These are phyloP conservation scores for Syndactyla subalaris DNA, from an alignment of 2,797 vertebrate species.

Conservation along the genomic window DNA sequence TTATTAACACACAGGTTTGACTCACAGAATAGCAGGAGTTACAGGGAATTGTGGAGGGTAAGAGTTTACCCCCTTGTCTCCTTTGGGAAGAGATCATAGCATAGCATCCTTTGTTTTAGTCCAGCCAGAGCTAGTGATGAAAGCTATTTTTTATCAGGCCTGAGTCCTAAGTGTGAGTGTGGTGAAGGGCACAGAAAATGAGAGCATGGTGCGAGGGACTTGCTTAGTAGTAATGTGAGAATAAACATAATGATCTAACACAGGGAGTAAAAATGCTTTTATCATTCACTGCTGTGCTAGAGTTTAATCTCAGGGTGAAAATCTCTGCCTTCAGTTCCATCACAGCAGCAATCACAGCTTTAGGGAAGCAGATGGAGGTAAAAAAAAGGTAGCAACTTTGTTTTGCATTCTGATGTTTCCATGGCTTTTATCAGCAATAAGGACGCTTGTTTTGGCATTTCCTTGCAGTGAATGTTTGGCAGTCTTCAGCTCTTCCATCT, in stretches of 20 bases:
- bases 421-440: constrained; percentile 55
- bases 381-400: constrained; percentile 52
- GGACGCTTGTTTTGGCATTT: constrained; percentile 52
- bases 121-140: neutral
- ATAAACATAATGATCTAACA: constrained; percentile 22
- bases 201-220: neutral
- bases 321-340: neutral
- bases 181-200: neutral
- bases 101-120: neutral
- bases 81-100: neutral
- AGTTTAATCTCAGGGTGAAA: constrained; percentile 7
- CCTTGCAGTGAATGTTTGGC: constrained; percentile 55
- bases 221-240: neutral
- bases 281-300: neutral
- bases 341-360: neutral
- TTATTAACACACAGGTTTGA: neutral
- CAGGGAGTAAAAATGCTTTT: neutral
- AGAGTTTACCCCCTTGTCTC: neutral
- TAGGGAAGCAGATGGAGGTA: constrained; percentile 29
- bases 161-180: neutral
- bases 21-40: neutral
- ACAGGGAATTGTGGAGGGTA: neutral
- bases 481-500: constrained; percentile 39
- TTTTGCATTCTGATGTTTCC: constrained; percentile 55
- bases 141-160: neutral